A percentile compares a stretch with the other conserved stretches of the same genome.
Conservation (phyloP, 2,888 invertebrate species). For the Apotomis betuletana region DNA sequence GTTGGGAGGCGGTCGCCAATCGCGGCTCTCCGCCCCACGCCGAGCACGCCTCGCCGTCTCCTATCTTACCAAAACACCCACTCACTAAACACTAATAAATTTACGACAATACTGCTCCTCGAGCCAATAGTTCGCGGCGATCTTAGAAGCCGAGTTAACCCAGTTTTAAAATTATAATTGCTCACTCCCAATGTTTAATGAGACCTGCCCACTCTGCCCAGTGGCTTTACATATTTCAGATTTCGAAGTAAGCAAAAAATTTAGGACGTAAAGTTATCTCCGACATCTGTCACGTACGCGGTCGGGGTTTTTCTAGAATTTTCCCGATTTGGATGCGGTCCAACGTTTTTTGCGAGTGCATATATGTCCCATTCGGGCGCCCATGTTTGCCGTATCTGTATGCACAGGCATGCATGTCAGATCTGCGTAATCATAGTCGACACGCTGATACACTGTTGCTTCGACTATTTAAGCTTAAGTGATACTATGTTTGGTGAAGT, state of each 20-base stretch:
- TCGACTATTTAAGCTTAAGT: constrained; percentile 28
- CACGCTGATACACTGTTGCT: constrained; percentile 29
- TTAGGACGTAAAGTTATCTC: constrained; percentile 35
- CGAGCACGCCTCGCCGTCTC: constrained; percentile 56
- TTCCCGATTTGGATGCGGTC: constrained; percentile 42
- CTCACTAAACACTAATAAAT: constrained; percentile 40
- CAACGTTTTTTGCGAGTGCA: constrained; percentile 39
- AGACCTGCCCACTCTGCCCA: constrained; percentile 27
- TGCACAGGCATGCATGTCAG: constrained; percentile 26
- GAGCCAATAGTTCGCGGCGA: constrained; percentile 28
- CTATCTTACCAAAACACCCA: constrained; percentile 51
- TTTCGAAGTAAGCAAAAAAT: constrained; percentile 33
- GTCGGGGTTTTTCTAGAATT: constrained; percentile 39
- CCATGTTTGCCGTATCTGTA: constrained; percentile 28
- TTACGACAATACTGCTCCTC: constrained; percentile 30
- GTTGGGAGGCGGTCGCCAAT: constrained; percentile 84
- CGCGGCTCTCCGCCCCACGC: constrained; percentile 73
- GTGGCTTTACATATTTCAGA: constrained; percentile 34
- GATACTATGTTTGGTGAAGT: constrained; percentile 22
- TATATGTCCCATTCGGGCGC: constrained; percentile 26
- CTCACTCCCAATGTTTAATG: constrained; percentile 21
- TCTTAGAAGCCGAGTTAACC: constrained; percentile 25
- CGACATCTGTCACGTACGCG: constrained; percentile 33
- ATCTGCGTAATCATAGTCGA: constrained; percentile 21
- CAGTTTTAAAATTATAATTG: constrained; percentile 26